Conservation (phyloP, 2,797 vertebrate species). For the Lagocephalus sceleratus region DNA sequence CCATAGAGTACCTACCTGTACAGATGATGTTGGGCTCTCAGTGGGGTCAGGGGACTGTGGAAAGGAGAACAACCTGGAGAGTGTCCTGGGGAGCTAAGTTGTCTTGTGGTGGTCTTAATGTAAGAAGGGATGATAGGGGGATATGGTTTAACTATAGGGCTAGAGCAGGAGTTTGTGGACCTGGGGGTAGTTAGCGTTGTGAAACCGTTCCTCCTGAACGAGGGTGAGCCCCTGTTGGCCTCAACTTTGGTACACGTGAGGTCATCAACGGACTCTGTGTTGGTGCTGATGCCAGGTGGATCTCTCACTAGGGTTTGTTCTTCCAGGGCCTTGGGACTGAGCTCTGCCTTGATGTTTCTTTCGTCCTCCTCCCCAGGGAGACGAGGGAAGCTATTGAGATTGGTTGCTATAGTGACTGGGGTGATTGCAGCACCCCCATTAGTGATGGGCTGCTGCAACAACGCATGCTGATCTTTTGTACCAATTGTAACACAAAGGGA, state of each 20-base stretch:
- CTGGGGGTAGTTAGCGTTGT: slow-evolving; percentile 68
- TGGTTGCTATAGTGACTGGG: slow-evolving; percentile 58
- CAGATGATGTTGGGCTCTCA: slow-evolving; percentile 69
- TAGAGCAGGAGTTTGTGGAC: slow-evolving; percentile 48
- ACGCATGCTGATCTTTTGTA: slow-evolving; percentile 73
- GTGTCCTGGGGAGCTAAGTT: slow-evolving; percentile 88
- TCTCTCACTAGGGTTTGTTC: no score
- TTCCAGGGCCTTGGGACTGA: neutral
- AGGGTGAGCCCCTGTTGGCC: slow-evolving; percentile 7
- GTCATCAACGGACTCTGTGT: slow-evolving; percentile 25
- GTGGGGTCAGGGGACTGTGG: slow-evolving; percentile 82
- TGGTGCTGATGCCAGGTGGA: slow-evolving; percentile 20
- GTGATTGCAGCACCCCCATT: slow-evolving; percentile 23
- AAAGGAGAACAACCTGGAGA: slow-evolving; percentile 84
- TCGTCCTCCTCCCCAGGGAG: slow-evolving; percentile 41
- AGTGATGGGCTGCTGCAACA: slow-evolving; percentile 54
- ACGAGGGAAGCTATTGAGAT: slow-evolving; percentile 56
- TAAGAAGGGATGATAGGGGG: slow-evolving; percentile 86
- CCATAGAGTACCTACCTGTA: slow-evolving; percentile 53
- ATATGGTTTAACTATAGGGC: slow-evolving; percentile 80
- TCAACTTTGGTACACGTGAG: no score
- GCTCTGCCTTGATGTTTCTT: slow-evolving; percentile 20
- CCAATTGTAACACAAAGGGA: slow-evolving; percentile 65
- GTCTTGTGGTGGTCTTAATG: slow-evolving; percentile 93
- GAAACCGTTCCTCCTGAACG: slow-evolving; percentile 59